Percentiles rank a stretch among this genome's conserved stretches.
Conservation (phyloP, 2,888 invertebrate genomes). For the Stenurella melanura region DNA sequence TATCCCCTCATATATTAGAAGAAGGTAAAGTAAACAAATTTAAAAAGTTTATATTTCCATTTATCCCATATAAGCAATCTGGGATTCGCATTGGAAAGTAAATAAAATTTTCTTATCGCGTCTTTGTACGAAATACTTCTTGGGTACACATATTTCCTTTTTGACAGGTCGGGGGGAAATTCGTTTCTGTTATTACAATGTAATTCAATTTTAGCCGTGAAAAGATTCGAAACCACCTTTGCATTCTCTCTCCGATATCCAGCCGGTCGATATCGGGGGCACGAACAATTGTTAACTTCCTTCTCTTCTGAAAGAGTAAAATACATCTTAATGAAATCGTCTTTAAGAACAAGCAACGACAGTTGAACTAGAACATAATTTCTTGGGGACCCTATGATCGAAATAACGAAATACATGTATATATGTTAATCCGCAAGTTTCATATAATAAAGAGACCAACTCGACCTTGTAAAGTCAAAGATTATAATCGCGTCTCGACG, state of each 20-base stretch:
- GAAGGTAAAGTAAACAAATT: neutral
- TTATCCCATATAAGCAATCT: conserved; percentile 10
- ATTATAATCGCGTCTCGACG: too few relatives aligned
- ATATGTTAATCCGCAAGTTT: too few relatives aligned
- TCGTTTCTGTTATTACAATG: conserved; percentile 21
- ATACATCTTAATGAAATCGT: neutral
- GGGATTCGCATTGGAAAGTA: conserved; percentile 2
- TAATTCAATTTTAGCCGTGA: conserved; percentile 22
- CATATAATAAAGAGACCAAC: too few relatives aligned
- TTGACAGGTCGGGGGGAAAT: conserved; percentile 7
- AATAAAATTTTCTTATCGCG: conserved; percentile 24
- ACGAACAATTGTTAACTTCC: neutral
- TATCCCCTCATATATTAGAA: neutral
- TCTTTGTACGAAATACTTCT: conserved; percentile 15
- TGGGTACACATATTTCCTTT: conserved; percentile 32
- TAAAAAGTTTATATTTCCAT: conserved; percentile 2
- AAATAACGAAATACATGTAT: too few relatives aligned
- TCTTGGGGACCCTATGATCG: too few relatives aligned
- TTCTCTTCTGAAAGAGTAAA: neutral
- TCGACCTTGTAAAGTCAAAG: too few relatives aligned
- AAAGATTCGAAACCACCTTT: conserved; percentile 12
- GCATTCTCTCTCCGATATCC: neutral
- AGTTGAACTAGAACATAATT: too few relatives aligned
- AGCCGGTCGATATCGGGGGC: neutral
- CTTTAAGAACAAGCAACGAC: neutral